Evolutionary conservation across 2,888 invertebrate species (phyloP).

Genomic region (Ophion slaviceki): DNA sequence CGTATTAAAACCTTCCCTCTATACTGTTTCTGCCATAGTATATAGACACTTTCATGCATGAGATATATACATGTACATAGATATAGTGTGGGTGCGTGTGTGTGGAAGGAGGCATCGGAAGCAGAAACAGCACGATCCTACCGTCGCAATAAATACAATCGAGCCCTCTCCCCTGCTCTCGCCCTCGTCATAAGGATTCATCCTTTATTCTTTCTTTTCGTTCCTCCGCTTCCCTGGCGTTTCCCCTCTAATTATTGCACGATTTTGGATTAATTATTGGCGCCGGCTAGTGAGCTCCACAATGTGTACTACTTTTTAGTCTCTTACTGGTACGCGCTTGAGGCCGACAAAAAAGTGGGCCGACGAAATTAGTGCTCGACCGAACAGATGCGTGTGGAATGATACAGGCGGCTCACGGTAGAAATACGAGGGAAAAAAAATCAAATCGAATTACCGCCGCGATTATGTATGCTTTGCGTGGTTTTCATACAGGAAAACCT

Average conservation of each 20-base stretch:
- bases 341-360: not conserved
- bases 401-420: not conserved
- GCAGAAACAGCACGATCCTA: conserved; percentile 65
- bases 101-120: conserved; percentile 23
- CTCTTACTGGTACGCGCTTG: not conserved
- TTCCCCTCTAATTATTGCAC: conserved; percentile 55
- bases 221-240: conserved; percentile 7
- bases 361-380: conserved; percentile 22
- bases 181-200: conserved; percentile 10
- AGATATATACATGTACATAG: conserved; percentile 6
- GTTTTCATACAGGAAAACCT: not conserved
- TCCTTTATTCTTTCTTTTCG: conserved; percentile 13
- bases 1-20: conserved; percentile 79
- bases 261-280: conserved; percentile 55
- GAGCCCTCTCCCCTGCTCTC: conserved; percentile 48
- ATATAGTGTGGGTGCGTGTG: not conserved
- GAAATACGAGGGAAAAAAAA: not conserved
- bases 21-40: conserved; percentile 68
- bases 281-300: conserved; percentile 39
- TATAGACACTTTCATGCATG: conserved; percentile 16
- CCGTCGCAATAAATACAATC: conserved; percentile 72
- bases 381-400: conserved; percentile 10
- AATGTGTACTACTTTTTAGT: conserved; percentile 47
- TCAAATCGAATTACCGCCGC: not conserved
- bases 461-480: not conserved